phyloP scores from a whole-genome alignment of 2,888 invertebrate genomes.

The Scaptomyza caliginosa region DNA sequence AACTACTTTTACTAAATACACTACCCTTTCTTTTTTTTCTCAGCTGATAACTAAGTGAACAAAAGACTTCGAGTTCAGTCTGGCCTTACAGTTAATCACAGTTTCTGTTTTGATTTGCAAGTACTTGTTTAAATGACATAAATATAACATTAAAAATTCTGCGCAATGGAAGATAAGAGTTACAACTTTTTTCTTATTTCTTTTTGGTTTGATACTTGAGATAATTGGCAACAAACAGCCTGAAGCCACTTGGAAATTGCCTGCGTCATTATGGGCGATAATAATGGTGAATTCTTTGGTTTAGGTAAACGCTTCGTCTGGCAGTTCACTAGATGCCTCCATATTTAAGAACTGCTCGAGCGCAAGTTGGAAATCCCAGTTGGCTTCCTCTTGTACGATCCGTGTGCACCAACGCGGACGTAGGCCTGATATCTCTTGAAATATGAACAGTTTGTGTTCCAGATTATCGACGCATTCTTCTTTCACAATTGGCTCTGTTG shows the following conservation, averaged over 20 bases:
- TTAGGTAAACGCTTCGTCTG: constrained; percentile 70
- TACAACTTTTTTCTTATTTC: background rate
- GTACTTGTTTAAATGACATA: constrained; percentile 14
- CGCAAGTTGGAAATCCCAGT: constrained; percentile 75
- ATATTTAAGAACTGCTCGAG: constrained; percentile 66
- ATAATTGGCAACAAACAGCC: constrained; percentile 1
- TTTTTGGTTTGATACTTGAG: constrained; percentile 15
- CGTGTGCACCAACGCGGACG: constrained; percentile 80
- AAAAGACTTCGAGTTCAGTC: background rate
- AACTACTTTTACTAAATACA: background rate
- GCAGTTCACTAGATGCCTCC: constrained; percentile 60
- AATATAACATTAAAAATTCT: background rate
- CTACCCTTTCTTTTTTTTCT: background rate
- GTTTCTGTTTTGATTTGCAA: constrained; percentile 3
- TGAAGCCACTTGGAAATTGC: background rate
- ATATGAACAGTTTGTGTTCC: constrained; percentile 74
- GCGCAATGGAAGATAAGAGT: constrained; percentile 4
- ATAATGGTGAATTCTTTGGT: background rate
- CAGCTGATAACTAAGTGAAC: constrained; percentile 23
- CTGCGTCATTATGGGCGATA: constrained; percentile 17
- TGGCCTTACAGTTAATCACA: constrained; percentile 33
- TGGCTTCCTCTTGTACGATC: constrained; percentile 72
- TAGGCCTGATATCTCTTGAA: constrained; percentile 75
- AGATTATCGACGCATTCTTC: constrained; percentile 62
- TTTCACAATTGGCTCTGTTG: background rate